These are phyloP conservation scores for Varroa destructor DNA, from an alignment of 1,140 invertebrate species.

Conservation along the genomic window DNA sequence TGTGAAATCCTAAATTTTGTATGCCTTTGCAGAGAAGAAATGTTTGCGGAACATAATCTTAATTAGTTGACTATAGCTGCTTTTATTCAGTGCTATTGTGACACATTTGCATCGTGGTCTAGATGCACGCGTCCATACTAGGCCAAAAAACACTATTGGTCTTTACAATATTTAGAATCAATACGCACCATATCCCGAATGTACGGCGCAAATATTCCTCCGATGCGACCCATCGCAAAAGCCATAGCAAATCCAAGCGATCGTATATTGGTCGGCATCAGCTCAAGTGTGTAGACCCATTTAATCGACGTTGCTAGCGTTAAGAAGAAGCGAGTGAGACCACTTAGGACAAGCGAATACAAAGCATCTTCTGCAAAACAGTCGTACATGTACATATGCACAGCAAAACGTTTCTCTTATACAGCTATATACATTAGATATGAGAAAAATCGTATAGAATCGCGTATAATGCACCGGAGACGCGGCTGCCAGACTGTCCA, in stretches of 20 bases:
- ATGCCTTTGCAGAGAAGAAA: background rate
- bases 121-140: too few relatives aligned
- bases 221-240: constrained; percentile 6
- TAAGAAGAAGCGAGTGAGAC: constrained; percentile 14
- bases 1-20: too few relatives aligned
- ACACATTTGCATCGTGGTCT: too few relatives aligned
- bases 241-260: constrained; percentile 11
- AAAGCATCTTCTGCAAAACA: background rate
- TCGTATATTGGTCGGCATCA: constrained; percentile 10
- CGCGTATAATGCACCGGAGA: too few relatives aligned
- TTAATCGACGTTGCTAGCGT: constrained; percentile 18
- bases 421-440: too few relatives aligned
- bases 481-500: too few relatives aligned
- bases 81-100: too few relatives aligned
- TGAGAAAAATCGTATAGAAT: too few relatives aligned
- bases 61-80: too few relatives aligned
- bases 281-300: constrained; percentile 23
- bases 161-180: background rate
- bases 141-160: too few relatives aligned
- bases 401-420: too few relatives aligned
- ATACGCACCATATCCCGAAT: constrained; percentile 8
- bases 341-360: background rate
- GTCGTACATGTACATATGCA: too few relatives aligned
- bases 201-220: constrained; percentile 11
- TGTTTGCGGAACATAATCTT: background rate